Evolutionary conservation across 2,888 invertebrate species (phyloP).

Genomic region (Lordiphosa fenestrarum): DNA sequence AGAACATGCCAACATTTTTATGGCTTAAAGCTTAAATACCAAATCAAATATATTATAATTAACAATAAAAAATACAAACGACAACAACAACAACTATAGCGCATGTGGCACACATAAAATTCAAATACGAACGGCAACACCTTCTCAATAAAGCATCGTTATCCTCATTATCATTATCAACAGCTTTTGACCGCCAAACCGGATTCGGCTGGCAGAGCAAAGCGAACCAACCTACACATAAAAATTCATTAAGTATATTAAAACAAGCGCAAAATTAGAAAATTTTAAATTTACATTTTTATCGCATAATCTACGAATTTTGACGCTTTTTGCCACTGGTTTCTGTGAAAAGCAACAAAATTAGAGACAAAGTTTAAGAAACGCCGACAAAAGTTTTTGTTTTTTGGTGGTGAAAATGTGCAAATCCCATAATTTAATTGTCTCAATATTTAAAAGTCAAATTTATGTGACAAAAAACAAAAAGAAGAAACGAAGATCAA

Average conservation of each 20-base stretch:
- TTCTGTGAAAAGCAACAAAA: conserved; percentile 33
- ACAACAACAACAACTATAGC: conserved; percentile 18
- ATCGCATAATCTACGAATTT: conserved; percentile 71
- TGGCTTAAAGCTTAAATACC: conserved; percentile 51
- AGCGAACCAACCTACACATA: conserved; percentile 29
- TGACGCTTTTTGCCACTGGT: conserved; percentile 75
- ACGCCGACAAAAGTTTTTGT: conserved; percentile 45
- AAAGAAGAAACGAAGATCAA: conserved; percentile 12
- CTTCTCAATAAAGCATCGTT: conserved; percentile 73
- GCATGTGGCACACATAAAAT: conserved; percentile 43
- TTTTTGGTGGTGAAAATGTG: conserved; percentile 53
- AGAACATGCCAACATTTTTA: conserved; percentile 47
- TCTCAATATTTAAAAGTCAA: conserved; percentile 57
- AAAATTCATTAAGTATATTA: conserved; percentile 72
- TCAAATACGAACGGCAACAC: conserved; percentile 59
- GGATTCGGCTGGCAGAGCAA: conserved; percentile 34
- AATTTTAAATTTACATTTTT: conserved; percentile 57
- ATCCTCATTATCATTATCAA: conserved; percentile 71
- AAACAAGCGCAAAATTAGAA: conserved; percentile 73
- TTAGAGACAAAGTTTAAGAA: conserved; percentile 53
- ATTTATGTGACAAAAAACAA: conserved; percentile 58
- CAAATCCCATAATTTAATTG: conserved; percentile 73
- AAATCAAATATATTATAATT: conserved; percentile 67
- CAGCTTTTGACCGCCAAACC: conserved; percentile 68
- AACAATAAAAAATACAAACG: conserved; percentile 37